Conservation (phyloP, 1,140 invertebrate genomes). For the Rhyzopertha dominica region DNA sequence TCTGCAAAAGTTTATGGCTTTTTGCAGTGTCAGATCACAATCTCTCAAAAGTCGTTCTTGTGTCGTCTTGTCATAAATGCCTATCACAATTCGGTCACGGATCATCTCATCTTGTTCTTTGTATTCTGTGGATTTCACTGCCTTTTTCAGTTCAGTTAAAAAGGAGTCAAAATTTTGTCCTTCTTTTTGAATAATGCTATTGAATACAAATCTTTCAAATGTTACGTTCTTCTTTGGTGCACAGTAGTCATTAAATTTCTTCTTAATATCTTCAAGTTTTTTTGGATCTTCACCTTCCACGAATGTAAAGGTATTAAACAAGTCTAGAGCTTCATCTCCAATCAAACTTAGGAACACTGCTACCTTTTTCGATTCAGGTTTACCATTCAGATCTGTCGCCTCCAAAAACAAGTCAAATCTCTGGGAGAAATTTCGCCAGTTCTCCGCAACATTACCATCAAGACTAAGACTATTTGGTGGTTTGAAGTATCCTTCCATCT, state of each 20-base stretch:
- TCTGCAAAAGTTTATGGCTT: conserved; percentile 28
- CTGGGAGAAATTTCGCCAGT: conserved; percentile 16
- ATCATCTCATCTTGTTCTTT: no score
- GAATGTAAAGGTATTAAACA: conserved; percentile 17
- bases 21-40: conserved; percentile 9
- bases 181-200: no score
- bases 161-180: no score
- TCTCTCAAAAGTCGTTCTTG: conserved; percentile 34
- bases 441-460: conserved; percentile 11
- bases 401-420: conserved; percentile 16
- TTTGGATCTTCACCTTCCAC: conserved; percentile 2
- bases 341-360: conserved; percentile 17
- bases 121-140: no score
- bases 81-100: no score
- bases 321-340: conserved; percentile 16
- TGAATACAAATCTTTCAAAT: no score
- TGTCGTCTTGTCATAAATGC: conserved; percentile 14
- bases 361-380: conserved; percentile 12
- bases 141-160: no score
- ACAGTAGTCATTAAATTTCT: no score
- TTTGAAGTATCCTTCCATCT: background rate
- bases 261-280: conserved; percentile 7
- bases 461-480: conserved; percentile 5
- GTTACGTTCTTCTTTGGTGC: no score
- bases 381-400: conserved; percentile 6